Conservation (phyloP, 2,797 vertebrate genomes). For the Cheracebus regulus region DNA sequence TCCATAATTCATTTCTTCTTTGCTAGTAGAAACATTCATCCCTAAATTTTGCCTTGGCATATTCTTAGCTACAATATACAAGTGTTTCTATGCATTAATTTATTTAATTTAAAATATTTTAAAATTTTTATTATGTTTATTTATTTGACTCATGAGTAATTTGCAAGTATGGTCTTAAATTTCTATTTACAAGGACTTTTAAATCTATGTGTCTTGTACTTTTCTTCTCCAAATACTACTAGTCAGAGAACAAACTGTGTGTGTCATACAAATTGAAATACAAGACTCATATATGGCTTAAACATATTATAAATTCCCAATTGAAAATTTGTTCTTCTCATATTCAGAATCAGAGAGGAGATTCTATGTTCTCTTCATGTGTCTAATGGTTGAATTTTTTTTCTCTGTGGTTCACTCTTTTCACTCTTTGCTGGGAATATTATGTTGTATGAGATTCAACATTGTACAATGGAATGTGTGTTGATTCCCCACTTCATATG, state of each 20-base stretch:
- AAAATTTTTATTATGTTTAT: not conserved
- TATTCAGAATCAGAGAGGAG: not conserved
- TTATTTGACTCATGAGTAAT: not conserved
- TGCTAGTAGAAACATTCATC: no score
- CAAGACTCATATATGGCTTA: not conserved
- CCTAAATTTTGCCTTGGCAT: no score
- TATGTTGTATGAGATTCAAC: not conserved
- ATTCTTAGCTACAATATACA: no score
- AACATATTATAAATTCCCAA: not conserved
- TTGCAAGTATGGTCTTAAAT: not conserved
- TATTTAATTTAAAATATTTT: not conserved
- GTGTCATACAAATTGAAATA: not conserved
- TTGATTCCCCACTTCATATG: not conserved
- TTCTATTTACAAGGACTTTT: not conserved
- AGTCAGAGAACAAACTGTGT: not conserved
- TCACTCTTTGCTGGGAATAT: not conserved
- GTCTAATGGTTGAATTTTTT: not conserved
- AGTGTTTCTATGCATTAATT: no score
- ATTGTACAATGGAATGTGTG: not conserved
- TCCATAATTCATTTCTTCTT: no score
- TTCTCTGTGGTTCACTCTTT: not conserved
- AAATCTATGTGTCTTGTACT: not conserved
- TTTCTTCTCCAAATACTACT: not conserved
- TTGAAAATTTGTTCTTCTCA: not conserved
- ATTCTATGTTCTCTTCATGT: not conserved